Conservation (phyloP, 2,113 vertebrate species). For the Odocoileus virginianus region DNA sequence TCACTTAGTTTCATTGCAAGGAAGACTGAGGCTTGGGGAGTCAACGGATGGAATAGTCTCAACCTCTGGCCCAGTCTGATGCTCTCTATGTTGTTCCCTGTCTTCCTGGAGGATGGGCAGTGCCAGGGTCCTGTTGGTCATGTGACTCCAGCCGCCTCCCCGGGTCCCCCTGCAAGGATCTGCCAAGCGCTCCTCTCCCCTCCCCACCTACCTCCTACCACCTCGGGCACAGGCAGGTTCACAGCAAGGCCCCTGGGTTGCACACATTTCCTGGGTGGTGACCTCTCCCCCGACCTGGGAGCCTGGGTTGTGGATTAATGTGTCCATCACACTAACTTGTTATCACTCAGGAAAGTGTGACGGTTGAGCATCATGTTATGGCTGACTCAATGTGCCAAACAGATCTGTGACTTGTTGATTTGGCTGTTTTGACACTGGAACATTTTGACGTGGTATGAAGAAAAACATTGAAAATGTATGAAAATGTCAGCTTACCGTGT, state of each 20-base stretch:
- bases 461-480: neutral
- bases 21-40: neutral
- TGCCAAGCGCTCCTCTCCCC: neutral
- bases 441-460: neutral
- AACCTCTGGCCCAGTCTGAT: too few relatives aligned
- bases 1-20: neutral
- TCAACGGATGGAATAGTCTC: neutral
- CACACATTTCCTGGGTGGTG: neutral
- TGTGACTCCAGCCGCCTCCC: neutral
- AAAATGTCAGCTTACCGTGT: neutral
- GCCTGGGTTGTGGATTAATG: neutral
- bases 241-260: neutral
- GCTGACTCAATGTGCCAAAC: neutral
- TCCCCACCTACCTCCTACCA: too few relatives aligned
- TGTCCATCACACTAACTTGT: neutral
- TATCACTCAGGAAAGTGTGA: neutral
- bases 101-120: neutral
- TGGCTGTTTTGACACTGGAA: neutral
- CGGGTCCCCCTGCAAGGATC: neutral
- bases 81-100: neutral
- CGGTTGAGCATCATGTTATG: neutral
- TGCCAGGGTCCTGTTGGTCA: neutral
- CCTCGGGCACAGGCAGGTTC: neutral
- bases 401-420: neutral
- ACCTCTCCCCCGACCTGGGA: accelerated